Evolutionary conservation across 2,797 vertebrate species (phyloP).

Genomic region (Gobionotothen gibberifrons): DNA sequence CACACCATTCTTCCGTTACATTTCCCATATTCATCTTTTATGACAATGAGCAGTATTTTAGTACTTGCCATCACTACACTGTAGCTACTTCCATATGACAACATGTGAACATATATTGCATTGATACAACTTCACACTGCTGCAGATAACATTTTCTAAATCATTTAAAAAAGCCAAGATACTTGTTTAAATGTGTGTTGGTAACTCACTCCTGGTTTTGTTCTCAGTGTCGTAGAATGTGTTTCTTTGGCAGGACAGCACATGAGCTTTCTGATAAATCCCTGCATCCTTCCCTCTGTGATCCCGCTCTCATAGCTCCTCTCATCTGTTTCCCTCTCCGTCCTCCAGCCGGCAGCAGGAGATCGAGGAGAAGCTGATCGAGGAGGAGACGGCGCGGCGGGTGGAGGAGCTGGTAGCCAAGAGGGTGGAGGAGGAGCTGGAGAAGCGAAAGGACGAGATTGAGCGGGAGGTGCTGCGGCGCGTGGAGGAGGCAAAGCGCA

Average conservation of each 20-base stretch:
- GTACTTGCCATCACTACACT: no score
- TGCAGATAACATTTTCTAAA: not conserved
- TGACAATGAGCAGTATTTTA: no score
- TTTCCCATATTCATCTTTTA: no score
- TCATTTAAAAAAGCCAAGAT: not conserved
- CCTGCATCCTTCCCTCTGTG: not conserved
- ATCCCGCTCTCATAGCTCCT: not conserved
- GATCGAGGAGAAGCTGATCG: conserved; percentile 99
- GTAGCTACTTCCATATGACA: not conserved
- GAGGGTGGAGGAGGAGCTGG: conserved; percentile 97
- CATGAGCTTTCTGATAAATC: not conserved
- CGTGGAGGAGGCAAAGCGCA: conserved; percentile 98
- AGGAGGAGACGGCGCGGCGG: conserved; percentile 97
- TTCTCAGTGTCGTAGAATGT: not conserved
- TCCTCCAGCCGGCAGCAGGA: conserved; percentile 92
- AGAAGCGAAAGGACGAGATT: conserved; percentile 98
- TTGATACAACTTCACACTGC: no score
- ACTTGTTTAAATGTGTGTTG: not conserved
- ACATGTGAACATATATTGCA: no score
- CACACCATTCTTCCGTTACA: no score
- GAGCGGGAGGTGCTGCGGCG: conserved; percentile 97
- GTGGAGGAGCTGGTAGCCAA: conserved; percentile 98
- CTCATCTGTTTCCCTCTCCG: not conserved
- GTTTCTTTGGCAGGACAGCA: not conserved
- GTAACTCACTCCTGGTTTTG: not conserved